Conservation (phyloP, 1,140 invertebrate genomes). For the Armadillidium nasatum region DNA sequence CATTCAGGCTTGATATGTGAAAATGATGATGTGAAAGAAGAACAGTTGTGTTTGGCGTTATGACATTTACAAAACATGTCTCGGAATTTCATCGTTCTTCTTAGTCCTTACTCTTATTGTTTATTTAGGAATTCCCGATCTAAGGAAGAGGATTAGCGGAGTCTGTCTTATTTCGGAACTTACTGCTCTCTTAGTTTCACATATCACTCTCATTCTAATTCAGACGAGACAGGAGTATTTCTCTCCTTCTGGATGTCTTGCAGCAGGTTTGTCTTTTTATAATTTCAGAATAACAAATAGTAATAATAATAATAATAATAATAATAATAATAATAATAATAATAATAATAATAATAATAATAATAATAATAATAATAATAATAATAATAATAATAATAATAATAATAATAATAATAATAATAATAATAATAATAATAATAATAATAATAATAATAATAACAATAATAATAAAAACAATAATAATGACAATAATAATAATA, state of each 20-base stretch:
- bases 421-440: too few relatives aligned
- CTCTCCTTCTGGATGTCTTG: not conserved
- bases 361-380: conserved; percentile 28
- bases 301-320: conserved; percentile 9
- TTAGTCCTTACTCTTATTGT: not conserved
- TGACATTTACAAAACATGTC: not conserved
- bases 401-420: not conserved
- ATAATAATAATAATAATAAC: too few relatives aligned
- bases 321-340: conserved; percentile 18
- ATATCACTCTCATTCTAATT: not conserved
- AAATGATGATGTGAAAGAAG: not conserved
- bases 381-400: conserved; percentile 38
- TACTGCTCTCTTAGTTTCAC: not conserved
- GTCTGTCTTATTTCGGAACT: not conserved
- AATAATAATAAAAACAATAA: too few relatives aligned
- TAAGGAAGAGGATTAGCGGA: not conserved
- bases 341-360: conserved; percentile 26
- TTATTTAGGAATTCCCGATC: not conserved
- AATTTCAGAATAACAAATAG: not conserved
- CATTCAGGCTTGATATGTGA: not conserved
- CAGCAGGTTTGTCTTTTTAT: not conserved
- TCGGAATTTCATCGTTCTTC: not conserved
- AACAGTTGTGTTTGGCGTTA: not conserved
- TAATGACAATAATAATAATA: not conserved
- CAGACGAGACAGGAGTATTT: not conserved